phyloP scores from a whole-genome alignment of 1,140 invertebrate species.

The Latrodectus geometricus region DNA sequence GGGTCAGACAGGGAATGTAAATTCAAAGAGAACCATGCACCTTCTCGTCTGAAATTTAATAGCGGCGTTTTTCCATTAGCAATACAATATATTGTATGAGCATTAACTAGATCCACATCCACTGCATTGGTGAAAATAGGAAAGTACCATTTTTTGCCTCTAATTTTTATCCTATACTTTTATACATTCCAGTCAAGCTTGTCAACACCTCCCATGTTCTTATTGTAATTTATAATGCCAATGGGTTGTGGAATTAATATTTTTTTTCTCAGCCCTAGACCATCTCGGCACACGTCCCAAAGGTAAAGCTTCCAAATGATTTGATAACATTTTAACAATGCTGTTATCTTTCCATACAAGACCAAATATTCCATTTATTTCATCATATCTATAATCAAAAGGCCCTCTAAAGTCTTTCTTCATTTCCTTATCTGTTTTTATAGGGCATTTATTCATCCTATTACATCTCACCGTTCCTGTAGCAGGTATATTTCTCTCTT shows the following conservation, averaged over 20 bases:
- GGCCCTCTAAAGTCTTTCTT: no score
- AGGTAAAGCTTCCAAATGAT: slow-evolving; percentile 18
- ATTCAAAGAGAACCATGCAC: slow-evolving; percentile 35
- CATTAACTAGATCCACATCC: slow-evolving; percentile 39
- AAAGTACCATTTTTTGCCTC: slow-evolving; percentile 39
- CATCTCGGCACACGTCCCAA: slow-evolving; percentile 15
- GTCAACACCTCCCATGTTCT: slow-evolving; percentile 38
- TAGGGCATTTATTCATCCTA: no score
- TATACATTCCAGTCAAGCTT: slow-evolving; percentile 39
- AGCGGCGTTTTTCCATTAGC: slow-evolving; percentile 35
- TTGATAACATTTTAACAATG: slow-evolving; percentile 13
- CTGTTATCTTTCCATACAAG: slow-evolving; percentile 20
- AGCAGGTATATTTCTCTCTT: slow-evolving; percentile 10
- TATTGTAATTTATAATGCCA: slow-evolving; percentile 39
- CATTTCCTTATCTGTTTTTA: no score
- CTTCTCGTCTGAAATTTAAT: slow-evolving; percentile 42
- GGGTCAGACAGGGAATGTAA: slow-evolving; percentile 30
- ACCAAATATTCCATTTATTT: slow-evolving; percentile 18
- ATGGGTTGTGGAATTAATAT: slow-evolving; percentile 38
- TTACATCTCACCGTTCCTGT: slow-evolving; percentile 16
- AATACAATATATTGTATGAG: slow-evolving; percentile 42
- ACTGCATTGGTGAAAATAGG: slow-evolving; percentile 38
- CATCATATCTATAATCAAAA: no score
- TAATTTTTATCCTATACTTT: slow-evolving; percentile 39
- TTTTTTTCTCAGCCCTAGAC: slow-evolving; percentile 27